Evolutionary conservation across 2,888 invertebrate genomes (phyloP), one percentile per base, ranked within the genome.

Genomic region (Cenopis cana): DNA sequence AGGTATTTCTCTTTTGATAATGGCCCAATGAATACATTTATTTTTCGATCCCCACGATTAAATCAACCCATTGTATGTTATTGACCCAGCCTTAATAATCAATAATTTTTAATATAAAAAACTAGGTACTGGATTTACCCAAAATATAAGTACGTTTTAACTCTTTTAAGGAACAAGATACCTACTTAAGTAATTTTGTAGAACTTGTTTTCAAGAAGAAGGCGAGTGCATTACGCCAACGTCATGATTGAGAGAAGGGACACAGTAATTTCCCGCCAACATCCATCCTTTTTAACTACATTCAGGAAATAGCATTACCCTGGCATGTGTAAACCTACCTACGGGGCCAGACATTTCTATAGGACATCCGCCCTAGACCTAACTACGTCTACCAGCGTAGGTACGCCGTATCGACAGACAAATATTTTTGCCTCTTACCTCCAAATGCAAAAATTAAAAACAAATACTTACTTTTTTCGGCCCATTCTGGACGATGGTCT

Each of bases 401-500:
- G 71, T 72, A 57, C 72, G 72, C 80, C 74, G 33, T 33, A 33
- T 75, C 77, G 76, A 77, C 62, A 79, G 76, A 67, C 75, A 76
- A 69, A 77, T 50, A 50, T 50, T 56, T 56, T 55, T 4, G 8
- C 20, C 33, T 3, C 38, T 54, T 38, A 38, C 20, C 70, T 69
- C 75, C 69, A 75, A 74, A 62, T 29, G 55, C 62, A 50, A 60
- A 67, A 69, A 72, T 67, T 70, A 68, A 79, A 80, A 79, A 80
- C 76, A 66, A 76, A 52, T 55, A 90, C 93, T 94, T 86, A 95
- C 95, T 94, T 95, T 95, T 91, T 94, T 94, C 72, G 95, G 95
- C 79, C 95, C 95, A 89, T 94, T 95, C 85, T 95, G 95, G 79
- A 94, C 94, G 79, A 94, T 94, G 86, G 93, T 94, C 82, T 95